phyloP scores from a whole-genome alignment of 2,113 vertebrate genomes.

The Murina feae region DNA sequence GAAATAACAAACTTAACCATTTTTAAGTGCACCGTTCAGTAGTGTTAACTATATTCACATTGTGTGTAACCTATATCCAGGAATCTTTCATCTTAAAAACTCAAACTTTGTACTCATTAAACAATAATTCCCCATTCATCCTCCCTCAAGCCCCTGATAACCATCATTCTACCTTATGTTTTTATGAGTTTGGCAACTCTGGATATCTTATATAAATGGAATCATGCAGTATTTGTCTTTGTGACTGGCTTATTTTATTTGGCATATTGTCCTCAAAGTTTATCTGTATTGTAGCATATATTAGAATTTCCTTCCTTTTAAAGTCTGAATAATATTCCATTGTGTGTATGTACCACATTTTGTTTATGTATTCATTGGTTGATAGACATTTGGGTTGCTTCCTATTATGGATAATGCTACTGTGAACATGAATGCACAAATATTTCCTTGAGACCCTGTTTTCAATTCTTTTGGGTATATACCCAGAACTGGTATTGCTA shows the following conservation, averaged over 20 bases:
- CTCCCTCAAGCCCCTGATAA: background rate
- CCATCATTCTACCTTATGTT: background rate
- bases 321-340: background rate
- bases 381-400: background rate
- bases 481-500: background rate
- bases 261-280: background rate
- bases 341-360: background rate
- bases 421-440: background rate
- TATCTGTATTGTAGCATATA: background rate
- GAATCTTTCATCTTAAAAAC: background rate
- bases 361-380: background rate
- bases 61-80: background rate
- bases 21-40: background rate
- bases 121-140: background rate
- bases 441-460: background rate
- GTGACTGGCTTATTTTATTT: background rate
- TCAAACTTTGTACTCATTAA: background rate
- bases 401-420: background rate
- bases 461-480: background rate
- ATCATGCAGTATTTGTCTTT: background rate
- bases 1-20: background rate
- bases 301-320: background rate
- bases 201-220: background rate
- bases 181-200: background rate
- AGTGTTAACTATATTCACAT: background rate